Percentiles rank a stretch among this genome's conserved stretches.
Evolutionary conservation across 2,888 invertebrate species (phyloP).

Genomic region (Pomacea canaliculata): DNA sequence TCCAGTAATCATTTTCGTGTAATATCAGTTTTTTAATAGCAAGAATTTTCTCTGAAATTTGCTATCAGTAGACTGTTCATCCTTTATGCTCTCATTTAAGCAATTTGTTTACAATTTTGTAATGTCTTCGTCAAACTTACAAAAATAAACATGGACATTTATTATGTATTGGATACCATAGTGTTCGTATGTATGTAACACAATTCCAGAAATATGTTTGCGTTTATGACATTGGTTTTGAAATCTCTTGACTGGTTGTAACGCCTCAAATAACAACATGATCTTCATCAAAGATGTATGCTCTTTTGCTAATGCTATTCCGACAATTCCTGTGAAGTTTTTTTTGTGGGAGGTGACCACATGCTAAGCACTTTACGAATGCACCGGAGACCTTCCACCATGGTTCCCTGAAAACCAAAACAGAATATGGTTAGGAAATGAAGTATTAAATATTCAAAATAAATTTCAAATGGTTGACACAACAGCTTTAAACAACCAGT

Average conservation of each 20-base stretch:
- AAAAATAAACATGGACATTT: constrained; percentile 2
- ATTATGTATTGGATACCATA: background rate
- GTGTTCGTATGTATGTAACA: too few species aligned
- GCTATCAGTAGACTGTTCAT: background rate
- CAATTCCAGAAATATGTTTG: too few species aligned
- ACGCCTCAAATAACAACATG: too few species aligned
- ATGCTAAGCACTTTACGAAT: constrained; percentile 37
- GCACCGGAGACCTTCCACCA: constrained; percentile 38
- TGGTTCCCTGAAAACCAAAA: constrained; percentile 36
- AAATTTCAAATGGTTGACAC: too few species aligned
- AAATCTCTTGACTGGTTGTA: too few species aligned
- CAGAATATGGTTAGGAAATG: too few species aligned
- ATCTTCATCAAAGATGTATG: too few species aligned
- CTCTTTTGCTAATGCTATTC: too few species aligned
- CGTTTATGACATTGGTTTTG: too few species aligned
- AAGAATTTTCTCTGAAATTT: background rate
- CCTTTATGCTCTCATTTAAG: background rate
- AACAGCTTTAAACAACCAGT: too few species aligned
- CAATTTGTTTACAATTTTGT: constrained; percentile 11
- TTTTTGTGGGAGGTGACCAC: constrained; percentile 42
- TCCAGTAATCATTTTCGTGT: too few species aligned
- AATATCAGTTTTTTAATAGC: background rate
- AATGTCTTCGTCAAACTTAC: constrained; percentile 9
- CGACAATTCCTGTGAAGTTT: background rate
- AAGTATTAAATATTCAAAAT: too few species aligned